Percentiles rank a stretch among this genome's conserved stretches.
Evolutionary conservation across 1,140 invertebrate genomes (phyloP).

Genomic region (Drosophila tani): DNA sequence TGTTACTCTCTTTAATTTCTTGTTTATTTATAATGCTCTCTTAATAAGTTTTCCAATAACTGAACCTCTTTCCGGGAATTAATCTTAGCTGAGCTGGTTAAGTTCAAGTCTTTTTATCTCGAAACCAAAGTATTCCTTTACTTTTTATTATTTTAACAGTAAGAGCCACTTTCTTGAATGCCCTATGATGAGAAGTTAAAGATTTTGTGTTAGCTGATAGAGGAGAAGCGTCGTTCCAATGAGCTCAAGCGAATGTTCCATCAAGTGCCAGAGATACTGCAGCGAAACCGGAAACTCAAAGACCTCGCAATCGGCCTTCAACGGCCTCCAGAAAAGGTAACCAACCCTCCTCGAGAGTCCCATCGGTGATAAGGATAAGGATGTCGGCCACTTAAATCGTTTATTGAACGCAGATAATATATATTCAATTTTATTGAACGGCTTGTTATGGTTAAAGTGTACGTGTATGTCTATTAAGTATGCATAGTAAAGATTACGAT

Average conservation of each 20-base stretch:
- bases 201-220: constrained; percentile 4
- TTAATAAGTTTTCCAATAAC: background rate
- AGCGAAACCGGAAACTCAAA: background rate
- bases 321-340: background rate
- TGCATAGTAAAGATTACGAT: constrained; percentile 64
- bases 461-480: constrained; percentile 40
- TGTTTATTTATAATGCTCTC: background rate
- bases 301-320: background rate
- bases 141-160: background rate
- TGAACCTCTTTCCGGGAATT: too few relatives aligned
- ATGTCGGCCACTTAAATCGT: constrained; percentile 5
- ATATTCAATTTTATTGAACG: constrained; percentile 63
- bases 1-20: background rate
- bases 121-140: constrained; percentile 10
- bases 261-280: constrained; percentile 27
- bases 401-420: constrained; percentile 50
- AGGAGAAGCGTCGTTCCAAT: background rate
- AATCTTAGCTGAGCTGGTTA: too few relatives aligned
- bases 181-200: constrained; percentile 4
- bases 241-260: constrained; percentile 51
- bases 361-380: constrained; percentile 2
- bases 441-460: constrained; percentile 44
- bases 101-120: too few relatives aligned
- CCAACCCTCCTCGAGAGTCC: background rate
- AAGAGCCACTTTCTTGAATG: background rate